These are phyloP conservation scores for Centroberyx gerrardi DNA, from an alignment of 2,797 vertebrate genomes.

Conservation along the genomic window DNA sequence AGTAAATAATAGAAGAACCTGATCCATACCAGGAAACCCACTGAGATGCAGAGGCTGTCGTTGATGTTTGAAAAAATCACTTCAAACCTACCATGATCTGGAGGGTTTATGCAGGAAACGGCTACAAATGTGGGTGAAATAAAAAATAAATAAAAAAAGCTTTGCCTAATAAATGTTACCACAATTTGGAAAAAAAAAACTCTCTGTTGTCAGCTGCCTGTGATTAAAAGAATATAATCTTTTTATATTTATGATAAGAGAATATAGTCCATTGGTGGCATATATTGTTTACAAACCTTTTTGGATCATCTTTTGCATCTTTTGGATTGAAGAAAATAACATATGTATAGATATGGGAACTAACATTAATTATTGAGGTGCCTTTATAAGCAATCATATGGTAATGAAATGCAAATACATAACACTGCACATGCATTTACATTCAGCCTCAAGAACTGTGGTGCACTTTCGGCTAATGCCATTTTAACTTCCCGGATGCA, in stretches of 20 bases:
- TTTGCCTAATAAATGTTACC: slow-evolving; percentile 16
- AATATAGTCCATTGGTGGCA: too few relatives aligned
- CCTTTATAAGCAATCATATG: slow-evolving; percentile 19
- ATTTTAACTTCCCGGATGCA: slow-evolving; percentile 62
- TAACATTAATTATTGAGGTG: neutral
- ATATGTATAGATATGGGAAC: neutral
- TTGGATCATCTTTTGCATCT: neutral
- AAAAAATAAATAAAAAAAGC: slow-evolving; percentile 27
- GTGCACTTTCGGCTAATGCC: slow-evolving; percentile 65
- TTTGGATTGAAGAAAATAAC: neutral
- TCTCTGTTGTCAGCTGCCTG: too few relatives aligned
- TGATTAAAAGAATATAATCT: too few relatives aligned
- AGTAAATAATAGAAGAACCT: slow-evolving; percentile 77
- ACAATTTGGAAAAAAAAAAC: too few relatives aligned
- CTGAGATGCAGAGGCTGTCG: slow-evolving; percentile 77
- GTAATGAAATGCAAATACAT: slow-evolving; percentile 56
- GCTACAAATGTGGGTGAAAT: slow-evolving; percentile 14
- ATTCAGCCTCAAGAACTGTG: slow-evolving; percentile 69
- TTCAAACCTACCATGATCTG: slow-evolving; percentile 60
- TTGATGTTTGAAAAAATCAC: slow-evolving; percentile 55
- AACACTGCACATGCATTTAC: slow-evolving; percentile 50
- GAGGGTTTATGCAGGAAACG: slow-evolving; percentile 47
- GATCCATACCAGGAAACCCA: slow-evolving; percentile 76
- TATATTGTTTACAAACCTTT: neutral
- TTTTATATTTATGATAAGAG: too few relatives aligned